Evolutionary conservation across 2,888 invertebrate genomes (phyloP).

Genomic region (Rambutsinella grinnellia): DNA sequence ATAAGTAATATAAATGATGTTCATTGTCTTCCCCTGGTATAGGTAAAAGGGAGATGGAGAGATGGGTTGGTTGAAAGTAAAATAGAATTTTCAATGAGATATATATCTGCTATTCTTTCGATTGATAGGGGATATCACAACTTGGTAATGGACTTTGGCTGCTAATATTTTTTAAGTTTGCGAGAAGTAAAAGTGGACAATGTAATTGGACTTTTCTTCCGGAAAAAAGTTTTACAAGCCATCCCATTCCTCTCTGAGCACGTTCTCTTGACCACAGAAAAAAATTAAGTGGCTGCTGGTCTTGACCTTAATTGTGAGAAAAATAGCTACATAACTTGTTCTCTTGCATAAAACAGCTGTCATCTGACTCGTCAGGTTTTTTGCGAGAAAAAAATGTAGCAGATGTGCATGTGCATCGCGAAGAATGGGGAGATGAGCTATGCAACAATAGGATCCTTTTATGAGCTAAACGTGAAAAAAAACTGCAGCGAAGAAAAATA

Average conservation of each 20-base stretch:
- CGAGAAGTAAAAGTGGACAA: no score
- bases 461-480: no score
- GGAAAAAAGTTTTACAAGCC: no score
- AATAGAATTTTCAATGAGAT: slow-evolving; percentile 41
- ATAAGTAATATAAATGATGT: slow-evolving; percentile 54
- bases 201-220: no score
- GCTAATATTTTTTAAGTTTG: no score
- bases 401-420: slow-evolving; percentile 21
- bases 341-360: slow-evolving; percentile 33
- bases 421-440: background rate
- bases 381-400: background rate
- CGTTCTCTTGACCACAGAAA: background rate
- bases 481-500: no score
- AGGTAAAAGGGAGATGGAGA: background rate
- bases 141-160: no score
- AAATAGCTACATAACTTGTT: background rate
- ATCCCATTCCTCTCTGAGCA: no score
- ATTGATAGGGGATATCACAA: no score
- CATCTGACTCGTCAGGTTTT: background rate
- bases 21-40: slow-evolving; percentile 40
- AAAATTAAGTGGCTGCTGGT: background rate
- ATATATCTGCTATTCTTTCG: background rate
- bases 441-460: no score
- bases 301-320: background rate
- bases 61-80: slow-evolving; percentile 3